Base-by-base conservation (phyloP, 2,888 invertebrate genomes). In the Chrysotoxum bicinctum region DNA sequence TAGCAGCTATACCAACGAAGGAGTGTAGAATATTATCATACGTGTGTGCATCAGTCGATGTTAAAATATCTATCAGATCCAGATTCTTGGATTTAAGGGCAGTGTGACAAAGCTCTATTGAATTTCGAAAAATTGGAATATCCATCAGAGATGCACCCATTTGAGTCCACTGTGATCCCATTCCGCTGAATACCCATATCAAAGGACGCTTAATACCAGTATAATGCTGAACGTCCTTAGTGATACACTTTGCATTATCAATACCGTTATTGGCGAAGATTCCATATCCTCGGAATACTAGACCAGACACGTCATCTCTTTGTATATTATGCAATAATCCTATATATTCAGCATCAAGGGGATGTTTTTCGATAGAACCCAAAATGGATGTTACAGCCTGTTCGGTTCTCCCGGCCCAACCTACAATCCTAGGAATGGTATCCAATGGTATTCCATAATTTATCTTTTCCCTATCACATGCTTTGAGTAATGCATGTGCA, bases 171-270 rank as follows among this genome's bases (percentile, higher is more conserved):
- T 97, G 97, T 0, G 96, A 95, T 1, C 97, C 97, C 97, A 98
- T 96, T 37, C 98, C 98, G 69, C 98, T 96, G 92, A 97, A 98
- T 50, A 98, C 95, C 92, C 96, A 98, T 94, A 97, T 97, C 1
- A 98, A 93, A 1, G 97, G 96, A 0, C 95, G 93, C 70, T 93
- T 93, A 0, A 93, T 92, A 0, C 94, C 95, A 0, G 94, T 93
- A 90, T 93, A 94, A 90, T 95, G 94, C 87, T 94, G 93, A 26
- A 94, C 91, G 43, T 94, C 93, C 45, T 93, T 93, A 0, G 92
- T 89, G 1, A 93, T 86, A 0, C 92, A 90, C 2, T 92, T 81
- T 16, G 89, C 87, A 48, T 87, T 89, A 5, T 75, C 86, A 2
- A 64, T 19, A 3, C 86, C 76, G 45, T 80, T 89, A 30, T 91